phyloP scores from a whole-genome alignment of 2,888 invertebrate genomes.

The Amblyjoppa proteus region DNA sequence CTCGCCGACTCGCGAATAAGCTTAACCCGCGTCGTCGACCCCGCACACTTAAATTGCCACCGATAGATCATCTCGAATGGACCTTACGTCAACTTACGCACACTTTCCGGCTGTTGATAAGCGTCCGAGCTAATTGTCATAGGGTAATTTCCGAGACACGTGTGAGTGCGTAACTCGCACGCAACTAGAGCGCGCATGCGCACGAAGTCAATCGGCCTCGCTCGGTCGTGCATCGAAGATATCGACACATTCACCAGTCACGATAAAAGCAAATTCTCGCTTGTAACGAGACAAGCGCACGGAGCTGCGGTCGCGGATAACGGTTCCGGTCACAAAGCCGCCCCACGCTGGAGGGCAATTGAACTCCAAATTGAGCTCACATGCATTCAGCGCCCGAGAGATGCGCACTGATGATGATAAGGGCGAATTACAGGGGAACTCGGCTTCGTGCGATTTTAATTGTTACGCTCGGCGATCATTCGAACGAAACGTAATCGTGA shows the following conservation, averaged over 20 bases:
- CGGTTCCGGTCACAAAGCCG: conserved; percentile 30
- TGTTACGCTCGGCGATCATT: no score
- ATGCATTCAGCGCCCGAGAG: not conserved
- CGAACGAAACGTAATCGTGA: no score
- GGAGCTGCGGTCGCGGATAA: conserved; percentile 18
- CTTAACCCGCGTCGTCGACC: conserved; percentile 42
- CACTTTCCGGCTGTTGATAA: conserved; percentile 25
- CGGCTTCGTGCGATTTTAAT: not conserved
- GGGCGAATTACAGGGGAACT: not conserved
- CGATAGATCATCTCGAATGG: not conserved
- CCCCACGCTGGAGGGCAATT: conserved; percentile 10
- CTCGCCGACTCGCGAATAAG: conserved; percentile 65
- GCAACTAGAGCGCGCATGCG: not conserved
- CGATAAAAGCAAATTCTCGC: conserved; percentile 36
- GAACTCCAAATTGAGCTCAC: not conserved
- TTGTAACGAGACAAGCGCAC: conserved; percentile 36
- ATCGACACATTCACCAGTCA: conserved; percentile 17
- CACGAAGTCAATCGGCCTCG: not conserved
- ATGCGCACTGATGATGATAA: not conserved
- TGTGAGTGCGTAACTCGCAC: no score
- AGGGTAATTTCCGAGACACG: conserved; percentile 24
- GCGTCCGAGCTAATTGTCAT: conserved; percentile 18
- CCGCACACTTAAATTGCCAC: not conserved
- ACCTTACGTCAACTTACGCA: no score
- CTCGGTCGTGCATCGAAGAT: conserved; percentile 15